These are phyloP conservation scores for Mareca penelope DNA, from an alignment of 2,797 vertebrate species.

Conservation along the genomic window DNA sequence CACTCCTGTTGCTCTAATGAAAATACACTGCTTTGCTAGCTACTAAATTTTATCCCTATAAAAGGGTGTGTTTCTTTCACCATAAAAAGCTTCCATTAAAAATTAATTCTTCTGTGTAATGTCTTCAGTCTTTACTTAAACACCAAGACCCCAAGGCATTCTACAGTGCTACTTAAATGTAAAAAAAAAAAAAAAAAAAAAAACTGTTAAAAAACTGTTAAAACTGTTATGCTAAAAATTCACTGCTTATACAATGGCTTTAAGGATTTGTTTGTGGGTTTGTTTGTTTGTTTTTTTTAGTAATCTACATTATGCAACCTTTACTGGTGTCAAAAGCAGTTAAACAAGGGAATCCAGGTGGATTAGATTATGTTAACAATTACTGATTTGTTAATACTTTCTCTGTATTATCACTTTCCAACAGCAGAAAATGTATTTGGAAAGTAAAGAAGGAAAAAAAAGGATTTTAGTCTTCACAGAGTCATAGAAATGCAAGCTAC, in stretches of 20 bases:
- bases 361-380: neutral
- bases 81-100: neutral
- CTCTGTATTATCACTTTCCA: neutral
- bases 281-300: neutral
- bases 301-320: neutral
- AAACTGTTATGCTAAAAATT: neutral
- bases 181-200: too few species aligned
- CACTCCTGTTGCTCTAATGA: neutral
- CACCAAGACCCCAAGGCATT: neutral
- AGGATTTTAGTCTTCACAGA: neutral
- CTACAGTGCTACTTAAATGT: neutral
- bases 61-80: neutral
- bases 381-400: neutral
- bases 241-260: neutral
- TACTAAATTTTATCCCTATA: neutral
- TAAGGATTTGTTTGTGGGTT: neutral
- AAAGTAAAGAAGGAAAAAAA: neutral
- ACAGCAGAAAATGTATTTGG: neutral
- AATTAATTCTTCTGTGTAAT: neutral
- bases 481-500: neutral
- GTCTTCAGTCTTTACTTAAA: neutral
- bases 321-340: neutral
- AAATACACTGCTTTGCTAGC: neutral
- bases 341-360: neutral
- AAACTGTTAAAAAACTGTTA: too few species aligned